Evolutionary conservation across 64 coral and sea anemone genomes (phyloP).

Genomic region (Stylophora pistillata): DNA sequence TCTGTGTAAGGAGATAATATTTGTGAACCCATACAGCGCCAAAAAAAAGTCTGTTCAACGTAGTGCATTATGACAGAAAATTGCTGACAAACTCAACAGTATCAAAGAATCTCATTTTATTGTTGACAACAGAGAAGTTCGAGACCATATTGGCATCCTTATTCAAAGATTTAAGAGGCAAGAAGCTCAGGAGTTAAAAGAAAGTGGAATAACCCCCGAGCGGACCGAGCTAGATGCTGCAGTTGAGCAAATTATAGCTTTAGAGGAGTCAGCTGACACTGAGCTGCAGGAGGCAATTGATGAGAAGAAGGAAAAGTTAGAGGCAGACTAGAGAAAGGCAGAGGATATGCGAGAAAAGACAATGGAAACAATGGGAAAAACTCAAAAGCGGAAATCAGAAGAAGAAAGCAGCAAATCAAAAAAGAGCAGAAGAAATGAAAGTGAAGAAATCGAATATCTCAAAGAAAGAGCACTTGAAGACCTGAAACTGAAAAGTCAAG

Average conservation of each 20-base stretch:
- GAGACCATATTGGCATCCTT: constrained; percentile 48
- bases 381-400: too few relatives aligned
- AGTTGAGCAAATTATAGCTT: constrained; percentile 51
- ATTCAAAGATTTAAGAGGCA: constrained; percentile 52
- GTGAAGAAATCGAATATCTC: too few relatives aligned
- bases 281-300: constrained; percentile 19
- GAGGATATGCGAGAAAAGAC: constrained; percentile 30
- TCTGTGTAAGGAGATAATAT: constrained; percentile 45
- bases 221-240: constrained; percentile 45
- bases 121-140: constrained; percentile 46
- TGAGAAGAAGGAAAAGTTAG: not conserved
- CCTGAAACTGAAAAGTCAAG: too few relatives aligned
- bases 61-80: constrained; percentile 39
- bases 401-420: too few relatives aligned
- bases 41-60: constrained; percentile 54
- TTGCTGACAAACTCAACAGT: constrained; percentile 38
- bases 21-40: constrained; percentile 44
- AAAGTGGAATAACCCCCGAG: constrained; percentile 50
- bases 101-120: constrained; percentile 53
- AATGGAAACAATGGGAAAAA: too few relatives aligned
- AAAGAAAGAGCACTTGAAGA: too few relatives aligned
- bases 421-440: too few relatives aligned
- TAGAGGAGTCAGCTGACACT: constrained; percentile 38
- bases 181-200: constrained; percentile 52
- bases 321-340: not conserved